Base-by-base conservation (phyloP, 2,888 invertebrate genomes). In the Eilema caniola region DNA sequence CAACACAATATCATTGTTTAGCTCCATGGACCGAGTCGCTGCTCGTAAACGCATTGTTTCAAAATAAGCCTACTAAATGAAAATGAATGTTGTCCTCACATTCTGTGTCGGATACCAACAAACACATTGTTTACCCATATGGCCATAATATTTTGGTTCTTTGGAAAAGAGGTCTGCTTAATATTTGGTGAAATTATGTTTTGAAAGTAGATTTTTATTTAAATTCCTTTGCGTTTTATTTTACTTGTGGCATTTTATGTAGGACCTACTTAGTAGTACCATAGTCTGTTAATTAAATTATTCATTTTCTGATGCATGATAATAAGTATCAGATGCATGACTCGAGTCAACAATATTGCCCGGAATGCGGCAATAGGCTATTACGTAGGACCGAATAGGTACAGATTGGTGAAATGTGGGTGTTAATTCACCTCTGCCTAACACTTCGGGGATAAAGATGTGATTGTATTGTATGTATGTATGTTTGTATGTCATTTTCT, bases 1-100 rank as follows among this genome's bases (percentile, higher is more conserved):
- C 28, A 74, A 70, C 10, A 72, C 68, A 78, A 73, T 76, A 78
- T 80, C 76, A 80, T 76, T 72, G 76, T 78, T 76, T 76, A 59
- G 62, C 23, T 74, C 37, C 66, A n/a, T 23, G 25, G 37, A 61
- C 28, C 28, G n/a, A 57, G 62, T 72, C 60, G 63, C 64, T 74
- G 64, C 64, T 53, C 53, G 10, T 53, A n/a, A 53, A 53, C 20
- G n/a, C 53, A 53, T 53, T 53, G 53, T 53, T 53, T 53, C n/a
- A 10, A 53, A n/a, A n/a, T 53, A 53, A 53, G n/a, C 53, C 53
- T 53, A 53, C 53, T n/a, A n/a, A 53, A 53, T 53, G 7, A 53
- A 53, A 53, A 53, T 20, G n/a, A n/a, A 53, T 53, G n/a, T 53
- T n/a, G 8, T 53, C n/a, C 53, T 53, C 53, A 53, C 53, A 53